These are phyloP conservation scores for Teleogryllus occipitalis DNA, from an alignment of 1,140 invertebrate species.

Conservation along the genomic window DNA sequence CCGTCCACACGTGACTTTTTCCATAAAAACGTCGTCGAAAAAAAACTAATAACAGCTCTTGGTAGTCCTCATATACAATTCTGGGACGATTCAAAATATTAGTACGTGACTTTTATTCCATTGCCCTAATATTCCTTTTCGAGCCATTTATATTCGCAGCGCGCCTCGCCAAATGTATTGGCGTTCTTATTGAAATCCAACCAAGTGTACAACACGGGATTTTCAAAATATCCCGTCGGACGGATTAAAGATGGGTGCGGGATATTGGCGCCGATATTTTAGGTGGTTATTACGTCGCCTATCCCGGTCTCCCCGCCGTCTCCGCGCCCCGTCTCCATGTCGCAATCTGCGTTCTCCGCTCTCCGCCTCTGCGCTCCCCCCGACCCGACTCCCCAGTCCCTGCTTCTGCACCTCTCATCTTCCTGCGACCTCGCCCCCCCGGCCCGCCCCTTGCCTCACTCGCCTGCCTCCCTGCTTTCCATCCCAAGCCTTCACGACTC, in stretches of 20 bases:
- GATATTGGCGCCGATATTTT: not conserved
- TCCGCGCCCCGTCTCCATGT: no score
- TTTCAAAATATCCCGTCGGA: not conserved
- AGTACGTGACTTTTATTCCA: not conserved
- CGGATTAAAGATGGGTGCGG: not conserved
- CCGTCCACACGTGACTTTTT: no score
- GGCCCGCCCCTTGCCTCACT: no score
- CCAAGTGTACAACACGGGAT: not conserved
- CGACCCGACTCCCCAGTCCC: no score
- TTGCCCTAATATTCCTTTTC: not conserved
- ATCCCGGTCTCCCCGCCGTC: no score
- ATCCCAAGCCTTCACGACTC: no score
- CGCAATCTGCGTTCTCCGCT: no score
- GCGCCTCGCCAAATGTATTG: not conserved
- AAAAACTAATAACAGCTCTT: not conserved
- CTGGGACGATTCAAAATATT: not conserved
- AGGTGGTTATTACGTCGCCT: not conserved
- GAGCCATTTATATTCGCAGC: not conserved
- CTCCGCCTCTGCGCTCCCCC: no score
- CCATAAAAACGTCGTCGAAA: no score
- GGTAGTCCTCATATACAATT: not conserved
- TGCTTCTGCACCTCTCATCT: no score
- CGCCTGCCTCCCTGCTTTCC: no score
- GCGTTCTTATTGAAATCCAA: not conserved
- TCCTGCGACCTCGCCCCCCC: no score